These are phyloP conservation scores for Trichogramma evanescens DNA, from an alignment of 2,888 invertebrate genomes.

Conservation along the genomic window DNA sequence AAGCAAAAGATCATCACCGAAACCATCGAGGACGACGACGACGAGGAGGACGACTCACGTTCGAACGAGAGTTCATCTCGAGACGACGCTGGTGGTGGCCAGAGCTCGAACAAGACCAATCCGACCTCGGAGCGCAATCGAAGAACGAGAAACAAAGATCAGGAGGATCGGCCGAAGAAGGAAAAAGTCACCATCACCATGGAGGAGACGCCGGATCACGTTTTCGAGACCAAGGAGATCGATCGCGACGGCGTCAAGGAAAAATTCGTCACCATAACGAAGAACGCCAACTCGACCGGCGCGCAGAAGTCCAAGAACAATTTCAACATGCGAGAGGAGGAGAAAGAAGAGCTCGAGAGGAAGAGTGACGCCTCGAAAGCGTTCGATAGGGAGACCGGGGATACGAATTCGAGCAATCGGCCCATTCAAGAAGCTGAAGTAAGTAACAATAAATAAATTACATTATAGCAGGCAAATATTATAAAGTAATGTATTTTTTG, in stretches of 20 bases:
- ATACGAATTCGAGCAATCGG: constrained; percentile 12
- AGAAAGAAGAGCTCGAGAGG: constrained; percentile 22
- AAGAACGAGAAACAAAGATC: constrained; percentile 3
- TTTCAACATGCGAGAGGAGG: constrained; percentile 3
- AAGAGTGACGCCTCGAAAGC: constrained; percentile 17
- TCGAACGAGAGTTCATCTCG: not conserved
- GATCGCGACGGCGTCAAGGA: constrained; percentile 30
- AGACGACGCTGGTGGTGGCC: not conserved
- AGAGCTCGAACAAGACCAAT: not conserved
- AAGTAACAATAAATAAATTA: constrained; percentile 10
- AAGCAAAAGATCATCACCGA: constrained; percentile 33
- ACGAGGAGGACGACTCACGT: constrained; percentile 8
- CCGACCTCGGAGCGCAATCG: not conserved
- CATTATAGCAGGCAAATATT: too few species aligned
- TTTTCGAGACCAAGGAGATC: constrained; percentile 29
- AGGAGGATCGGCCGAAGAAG: constrained; percentile 15
- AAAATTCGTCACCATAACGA: constrained; percentile 27
- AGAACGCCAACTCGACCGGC: constrained; percentile 25
- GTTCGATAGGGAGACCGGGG: constrained; percentile 15
- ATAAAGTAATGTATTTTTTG: not conserved
- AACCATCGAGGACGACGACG: constrained; percentile 26
- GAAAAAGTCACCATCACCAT: constrained; percentile 28
- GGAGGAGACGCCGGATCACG: constrained; percentile 31
- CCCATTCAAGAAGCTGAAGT: constrained; percentile 18
- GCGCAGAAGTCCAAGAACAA: not conserved